phyloP scores from a whole-genome alignment of 2,113 vertebrate species.

The Turnix velox region DNA sequence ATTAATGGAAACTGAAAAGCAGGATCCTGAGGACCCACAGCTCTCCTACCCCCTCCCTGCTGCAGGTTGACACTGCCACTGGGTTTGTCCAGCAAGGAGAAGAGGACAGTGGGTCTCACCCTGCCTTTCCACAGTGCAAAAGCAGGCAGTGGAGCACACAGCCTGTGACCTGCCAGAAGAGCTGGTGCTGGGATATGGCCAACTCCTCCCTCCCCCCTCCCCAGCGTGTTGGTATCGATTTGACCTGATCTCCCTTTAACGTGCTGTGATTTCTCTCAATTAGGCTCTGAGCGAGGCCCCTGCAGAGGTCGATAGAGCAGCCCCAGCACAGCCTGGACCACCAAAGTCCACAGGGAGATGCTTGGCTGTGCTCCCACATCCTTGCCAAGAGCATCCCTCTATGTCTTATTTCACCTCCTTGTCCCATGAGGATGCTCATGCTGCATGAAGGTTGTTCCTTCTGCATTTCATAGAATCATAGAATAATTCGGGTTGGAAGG shows the following conservation, averaged over 20 bases:
- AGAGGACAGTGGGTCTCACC: neutral
- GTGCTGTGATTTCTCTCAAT: constrained; percentile 53
- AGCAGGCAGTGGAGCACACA: neutral
- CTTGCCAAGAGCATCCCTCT: neutral
- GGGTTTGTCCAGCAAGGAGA: neutral
- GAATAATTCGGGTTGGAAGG: too few relatives aligned
- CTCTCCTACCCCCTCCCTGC: neutral
- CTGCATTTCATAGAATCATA: neutral
- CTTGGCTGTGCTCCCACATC: neutral
- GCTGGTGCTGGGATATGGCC: neutral
- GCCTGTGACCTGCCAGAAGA: neutral
- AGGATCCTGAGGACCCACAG: neutral
- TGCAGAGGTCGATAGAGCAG: neutral
- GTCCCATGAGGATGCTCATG: neutral
- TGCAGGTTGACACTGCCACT: neutral
- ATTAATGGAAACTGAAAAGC: constrained; percentile 18
- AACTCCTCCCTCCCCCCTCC: neutral
- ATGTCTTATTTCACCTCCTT: neutral
- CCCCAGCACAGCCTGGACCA: neutral
- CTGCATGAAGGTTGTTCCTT: neutral
- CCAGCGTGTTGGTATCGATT: neutral
- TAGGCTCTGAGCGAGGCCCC: neutral
- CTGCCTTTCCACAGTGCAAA: fast-evolving
- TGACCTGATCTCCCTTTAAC: constrained; percentile 2
- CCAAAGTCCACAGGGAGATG: neutral